Percentiles rank a stretch among this genome's conserved stretches.
phyloP scores from a whole-genome alignment of 2,113 vertebrate species.

The Pogonocichla stellata region DNA sequence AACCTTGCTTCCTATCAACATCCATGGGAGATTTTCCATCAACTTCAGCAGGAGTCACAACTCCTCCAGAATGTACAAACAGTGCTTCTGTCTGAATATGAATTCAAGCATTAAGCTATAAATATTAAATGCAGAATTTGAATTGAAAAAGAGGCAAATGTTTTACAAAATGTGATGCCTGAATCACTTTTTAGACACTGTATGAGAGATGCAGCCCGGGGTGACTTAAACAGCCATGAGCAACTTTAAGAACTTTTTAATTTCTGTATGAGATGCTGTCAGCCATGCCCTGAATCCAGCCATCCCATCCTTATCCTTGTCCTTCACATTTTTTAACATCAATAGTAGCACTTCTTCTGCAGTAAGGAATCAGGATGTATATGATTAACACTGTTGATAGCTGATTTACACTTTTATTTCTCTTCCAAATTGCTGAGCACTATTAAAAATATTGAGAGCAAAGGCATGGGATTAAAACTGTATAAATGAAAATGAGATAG shows the following conservation, averaged over 20 bases:
- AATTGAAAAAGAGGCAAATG: not conserved
- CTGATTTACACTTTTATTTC: not conserved
- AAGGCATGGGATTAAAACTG: not conserved
- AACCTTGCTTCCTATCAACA: not conserved
- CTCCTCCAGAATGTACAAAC: not conserved
- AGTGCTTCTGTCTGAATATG: not conserved
- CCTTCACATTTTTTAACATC: not conserved
- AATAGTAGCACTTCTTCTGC: not conserved
- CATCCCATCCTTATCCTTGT: not conserved
- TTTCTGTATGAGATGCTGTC: not conserved
- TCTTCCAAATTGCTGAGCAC: not conserved
- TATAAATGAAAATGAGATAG: not conserved
- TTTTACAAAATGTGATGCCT: not conserved
- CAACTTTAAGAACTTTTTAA: not conserved
- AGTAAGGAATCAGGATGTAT: not conserved
- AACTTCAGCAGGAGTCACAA: not conserved
- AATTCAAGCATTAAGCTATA: not conserved
- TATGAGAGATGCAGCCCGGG: not conserved
- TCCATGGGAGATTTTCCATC: not conserved
- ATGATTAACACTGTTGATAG: not conserved
- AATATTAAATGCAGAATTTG: slow-evolving; percentile 6
- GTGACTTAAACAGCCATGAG: not conserved
- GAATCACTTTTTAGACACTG: not conserved
- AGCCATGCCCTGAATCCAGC: not conserved
- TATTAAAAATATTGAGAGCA: not conserved